Evolutionary conservation across 2,797 vertebrate genomes (phyloP), one percentile per base, ranked within the genome.

Genomic region (Euphonia xanthogaster): DNA sequence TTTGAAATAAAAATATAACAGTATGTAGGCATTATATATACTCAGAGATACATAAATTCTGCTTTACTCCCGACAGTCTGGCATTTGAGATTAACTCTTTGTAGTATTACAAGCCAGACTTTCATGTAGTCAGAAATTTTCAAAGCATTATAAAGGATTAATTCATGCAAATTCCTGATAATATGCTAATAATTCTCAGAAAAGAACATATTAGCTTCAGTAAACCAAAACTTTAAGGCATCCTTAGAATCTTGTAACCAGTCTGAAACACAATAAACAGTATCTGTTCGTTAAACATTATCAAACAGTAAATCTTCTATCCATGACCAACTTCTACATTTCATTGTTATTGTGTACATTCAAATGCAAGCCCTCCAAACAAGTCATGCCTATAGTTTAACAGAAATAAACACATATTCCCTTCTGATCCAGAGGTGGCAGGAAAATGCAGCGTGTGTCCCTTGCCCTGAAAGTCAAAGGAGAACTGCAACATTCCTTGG

Each of bases 161-260:
- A 18, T 89, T 82, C 14, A 74, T 90, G 87, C 53, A 91, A 92
- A 93, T 82, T 96, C 92, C 63, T 85, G 84, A 92, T 94, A 96
- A 57, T 6, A 14, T 76, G 17, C 58, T 89, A 70, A 87, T 89
- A 93, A 81, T 81, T 92, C 48, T 63, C 71, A 70, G 67, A 51
- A 87, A 91, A 94, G 1, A 84, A 55, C 2, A 5, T 33, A 71
- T 39, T 77, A 71, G 22, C 61, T 87, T 86, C 75, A 77, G 45
- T 33, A 77, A 91, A 92, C 61, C n/a, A 90, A 90, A 86, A 74
- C 61, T 50, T 91, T 80, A 88, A 80, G 47, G 11, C 53, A 68
- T 88, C 18, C 45, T 44, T 91, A 86, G 70, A 92, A 57, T 60
- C 30, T 77, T 75, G 28, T 60, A 90, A 83, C 48, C 27, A 87